Base-by-base conservation (phyloP, 2,888 invertebrate species). In the Eupeodes latifasciatus region DNA sequence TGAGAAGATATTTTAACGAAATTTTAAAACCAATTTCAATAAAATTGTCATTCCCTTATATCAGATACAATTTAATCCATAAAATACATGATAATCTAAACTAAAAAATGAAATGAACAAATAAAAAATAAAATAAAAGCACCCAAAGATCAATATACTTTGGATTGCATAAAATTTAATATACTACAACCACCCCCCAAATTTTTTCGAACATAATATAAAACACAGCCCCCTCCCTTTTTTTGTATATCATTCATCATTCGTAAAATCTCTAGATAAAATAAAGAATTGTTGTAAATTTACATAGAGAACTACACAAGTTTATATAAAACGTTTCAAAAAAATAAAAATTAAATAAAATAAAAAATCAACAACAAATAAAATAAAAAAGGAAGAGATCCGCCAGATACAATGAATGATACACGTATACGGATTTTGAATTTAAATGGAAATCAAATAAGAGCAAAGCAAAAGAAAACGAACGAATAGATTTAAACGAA, bases 201-300 rank as follows among this genome's bases (percentile, higher is more conserved):
- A 57, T 57, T 57, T 27, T 47, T 49, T 51, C 14, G 16, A 62
- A 59, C 61, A 74, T 67, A 66, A 59, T 47, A 74, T 67, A 66
- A 55, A 78, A 62, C 34, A 47, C n/a, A 69, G 9, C 44, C 44
- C 4, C 40, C 61, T 5, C 34, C n/a, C 4, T 49, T 27, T 27
- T 27, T 27, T 27, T 27, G 27, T 27, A 6, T 34, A 66, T 16
- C 55, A 69, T 87, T 79, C 57, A 83, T 83, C 82, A 86, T 71
- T 83, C 71, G 75, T 47, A 55, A 83, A 87, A 80, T 83, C 76
- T 57, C 76, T 55, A 79, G 72, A 79, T 71, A 75, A 62, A 40
- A 67, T 47, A 76, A 74, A 76, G 74, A 74, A 84, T 84, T 67
- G 62, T 69, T 84, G 84, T 77, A 76, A 84, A 81, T 87, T 84